Evolutionary conservation across 37 sponge, comb jelly and placozoan genomes (phyloP), one percentile per base, ranked within the genome.

Genomic region (Diacarnus erythraeanus): DNA sequence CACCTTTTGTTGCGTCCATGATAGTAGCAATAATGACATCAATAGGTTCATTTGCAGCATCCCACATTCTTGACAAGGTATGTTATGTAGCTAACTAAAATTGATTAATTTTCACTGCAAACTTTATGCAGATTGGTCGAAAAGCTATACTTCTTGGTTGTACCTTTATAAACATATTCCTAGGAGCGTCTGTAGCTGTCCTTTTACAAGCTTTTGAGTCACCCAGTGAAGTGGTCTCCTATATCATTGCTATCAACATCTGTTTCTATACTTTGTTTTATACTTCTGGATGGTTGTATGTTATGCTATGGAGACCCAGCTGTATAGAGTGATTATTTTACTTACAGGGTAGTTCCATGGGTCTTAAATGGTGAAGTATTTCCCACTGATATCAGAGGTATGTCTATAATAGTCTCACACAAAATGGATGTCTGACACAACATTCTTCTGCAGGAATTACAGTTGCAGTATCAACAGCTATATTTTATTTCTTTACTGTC

Each of bases 311-410:
- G n/a, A n/a, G n/a, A n/a, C n/a, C n/a, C n/a, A n/a, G n/a, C n/a
- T n/a, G n/a, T n/a, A n/a, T n/a, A n/a, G n/a, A n/a, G 43, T 39
- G 38, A 17, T 71, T 12, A 41, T 6, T 35, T 22, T 71, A 40
- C 15, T 23, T 71, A n/a, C 71, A 71, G 71, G 42, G 3, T n/a
- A 25, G 44, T 71, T 18, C 71, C 71, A 6, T 71, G 42, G 42
- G 8, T 71, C 27, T 25, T 71, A 12, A 12, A 2, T 17, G 36
- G 26, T 40, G 71, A 71, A 42, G 27, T 71, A 43, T 71, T 40
- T 42, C 71, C 71, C 12, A 12, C 41, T 1, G 38, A 2, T 18
- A n/a, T 40, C 5, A 40, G 43, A 71, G 71, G 71, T 71, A n/a
- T 25, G 22, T 60, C 9, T 4, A n/a, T 60, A 60, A 60, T 60